These are phyloP conservation scores for Strigamia transsilvanica DNA, from an alignment of 2,888 invertebrate species.

Conservation along the genomic window DNA sequence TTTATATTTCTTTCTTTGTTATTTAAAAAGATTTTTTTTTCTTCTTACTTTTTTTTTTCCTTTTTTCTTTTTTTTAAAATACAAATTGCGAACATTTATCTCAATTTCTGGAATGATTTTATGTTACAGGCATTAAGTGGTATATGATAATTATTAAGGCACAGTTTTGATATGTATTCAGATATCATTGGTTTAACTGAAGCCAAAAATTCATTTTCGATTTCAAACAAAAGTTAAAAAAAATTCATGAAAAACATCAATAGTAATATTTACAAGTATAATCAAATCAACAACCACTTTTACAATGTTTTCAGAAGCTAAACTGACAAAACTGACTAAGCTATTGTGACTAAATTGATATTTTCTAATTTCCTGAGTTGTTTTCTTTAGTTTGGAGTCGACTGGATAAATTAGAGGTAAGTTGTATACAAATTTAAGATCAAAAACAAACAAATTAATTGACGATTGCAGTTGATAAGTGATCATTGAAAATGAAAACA, in stretches of 20 bases:
- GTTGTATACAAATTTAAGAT: not conserved
- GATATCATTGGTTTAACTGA: slow-evolving; percentile 40
- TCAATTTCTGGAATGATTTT: slow-evolving; percentile 44
- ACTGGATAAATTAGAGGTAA: not conserved
- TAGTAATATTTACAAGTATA: not conserved
- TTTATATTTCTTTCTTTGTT: slow-evolving; percentile 1
- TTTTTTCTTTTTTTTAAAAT: not conserved
- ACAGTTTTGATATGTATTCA: slow-evolving; percentile 26
- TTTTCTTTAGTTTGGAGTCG: not conserved
- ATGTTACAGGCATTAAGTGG: slow-evolving; percentile 6
- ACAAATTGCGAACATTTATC: slow-evolving; percentile 4
- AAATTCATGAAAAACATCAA: not conserved
- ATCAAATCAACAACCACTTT: slow-evolving; percentile 25
- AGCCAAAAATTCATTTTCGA: slow-evolving; percentile 8
- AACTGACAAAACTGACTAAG: not conserved
- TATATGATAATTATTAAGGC: not conserved
- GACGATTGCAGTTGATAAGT: not conserved
- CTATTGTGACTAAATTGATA: slow-evolving; percentile 33
- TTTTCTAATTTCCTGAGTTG: slow-evolving; percentile 28
- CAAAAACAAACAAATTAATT: not conserved
- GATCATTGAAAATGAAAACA: slow-evolving; percentile 7
- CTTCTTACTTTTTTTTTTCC: not conserved
- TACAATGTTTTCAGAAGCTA: not conserved
- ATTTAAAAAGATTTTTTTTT: not conserved
- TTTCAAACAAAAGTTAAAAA: not conserved